phyloP scores from a whole-genome alignment of 2,797 vertebrate genomes.

The Rhodeus uyekii region DNA sequence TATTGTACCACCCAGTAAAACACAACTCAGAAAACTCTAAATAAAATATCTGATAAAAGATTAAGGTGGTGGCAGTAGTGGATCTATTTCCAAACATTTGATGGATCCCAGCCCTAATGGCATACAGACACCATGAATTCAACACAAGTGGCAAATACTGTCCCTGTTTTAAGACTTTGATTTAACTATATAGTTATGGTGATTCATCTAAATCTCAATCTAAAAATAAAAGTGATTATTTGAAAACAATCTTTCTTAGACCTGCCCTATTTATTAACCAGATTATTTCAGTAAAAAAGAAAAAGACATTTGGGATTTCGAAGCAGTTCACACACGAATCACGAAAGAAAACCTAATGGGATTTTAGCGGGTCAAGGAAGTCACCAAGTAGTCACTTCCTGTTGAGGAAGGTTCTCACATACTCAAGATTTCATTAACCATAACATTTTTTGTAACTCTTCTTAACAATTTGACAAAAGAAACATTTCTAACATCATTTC shows the following conservation, averaged over 20 bases:
- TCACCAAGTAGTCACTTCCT: conserved; percentile 7
- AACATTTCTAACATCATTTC: background rate
- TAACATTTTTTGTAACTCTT: background rate
- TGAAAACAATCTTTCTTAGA: background rate
- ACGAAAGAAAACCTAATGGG: conserved; percentile 2
- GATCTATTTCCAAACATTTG: conserved; percentile 1
- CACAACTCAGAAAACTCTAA: background rate
- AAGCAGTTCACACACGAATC: background rate
- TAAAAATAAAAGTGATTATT: conserved; percentile 7
- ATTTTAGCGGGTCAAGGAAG: background rate
- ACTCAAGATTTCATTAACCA: conserved; percentile 4
- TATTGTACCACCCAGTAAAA: conserved; percentile 11
- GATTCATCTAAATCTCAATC: conserved; percentile 9
- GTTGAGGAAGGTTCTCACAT: background rate
- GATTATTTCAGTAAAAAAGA: background rate
- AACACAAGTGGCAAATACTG: conserved; percentile 70
- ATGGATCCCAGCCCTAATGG: conserved; percentile 1
- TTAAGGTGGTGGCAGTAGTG: background rate
- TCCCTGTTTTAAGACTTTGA: conserved; percentile 26
- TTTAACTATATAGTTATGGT: background rate
- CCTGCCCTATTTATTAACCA: background rate
- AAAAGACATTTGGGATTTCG: conserved; percentile 2
- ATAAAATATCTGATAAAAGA: conserved; percentile 1
- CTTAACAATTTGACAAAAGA: background rate
- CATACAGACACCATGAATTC: background rate